These are phyloP conservation scores for Mallateleia sp. DNA, from an alignment of 2,888 invertebrate species.

Conservation along the genomic window DNA sequence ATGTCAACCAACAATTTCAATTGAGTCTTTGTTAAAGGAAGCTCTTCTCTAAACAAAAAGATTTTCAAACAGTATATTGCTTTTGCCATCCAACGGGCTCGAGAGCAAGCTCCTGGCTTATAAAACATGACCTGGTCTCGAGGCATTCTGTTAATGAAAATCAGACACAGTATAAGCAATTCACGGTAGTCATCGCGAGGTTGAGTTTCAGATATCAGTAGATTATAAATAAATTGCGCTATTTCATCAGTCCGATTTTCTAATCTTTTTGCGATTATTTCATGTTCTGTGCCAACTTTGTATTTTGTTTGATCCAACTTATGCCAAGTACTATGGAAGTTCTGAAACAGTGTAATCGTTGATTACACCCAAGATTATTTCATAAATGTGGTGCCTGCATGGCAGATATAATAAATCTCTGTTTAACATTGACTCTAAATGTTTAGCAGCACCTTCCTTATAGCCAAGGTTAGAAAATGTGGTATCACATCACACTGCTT, in stretches of 20 bases:
- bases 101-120: conserved; percentile 80
- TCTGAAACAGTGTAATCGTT: no score
- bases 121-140: conserved; percentile 74
- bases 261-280: no score
- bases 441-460: not conserved
- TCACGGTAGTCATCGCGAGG: conserved; percentile 79
- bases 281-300: no score
- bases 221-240: conserved; percentile 17
- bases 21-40: conserved; percentile 74
- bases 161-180: conserved; percentile 75
- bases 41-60: conserved; percentile 78
- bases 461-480: conserved; percentile 2
- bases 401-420: conserved; percentile 8
- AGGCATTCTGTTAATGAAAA: conserved; percentile 78
- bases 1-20: conserved; percentile 16
- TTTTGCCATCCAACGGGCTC: conserved; percentile 83
- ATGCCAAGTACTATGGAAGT: no score
- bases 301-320: conserved; percentile 19
- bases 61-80: conserved; percentile 68
- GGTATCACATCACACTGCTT: conserved; percentile 1
- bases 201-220: conserved; percentile 49
- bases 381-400: conserved; percentile 20
- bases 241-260: conserved; percentile 36
- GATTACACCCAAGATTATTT: conserved; percentile 1
- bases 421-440: not conserved